Evolutionary conservation across 2,113 vertebrate species (phyloP).

Genomic region (Vulpes lagopus): DNA sequence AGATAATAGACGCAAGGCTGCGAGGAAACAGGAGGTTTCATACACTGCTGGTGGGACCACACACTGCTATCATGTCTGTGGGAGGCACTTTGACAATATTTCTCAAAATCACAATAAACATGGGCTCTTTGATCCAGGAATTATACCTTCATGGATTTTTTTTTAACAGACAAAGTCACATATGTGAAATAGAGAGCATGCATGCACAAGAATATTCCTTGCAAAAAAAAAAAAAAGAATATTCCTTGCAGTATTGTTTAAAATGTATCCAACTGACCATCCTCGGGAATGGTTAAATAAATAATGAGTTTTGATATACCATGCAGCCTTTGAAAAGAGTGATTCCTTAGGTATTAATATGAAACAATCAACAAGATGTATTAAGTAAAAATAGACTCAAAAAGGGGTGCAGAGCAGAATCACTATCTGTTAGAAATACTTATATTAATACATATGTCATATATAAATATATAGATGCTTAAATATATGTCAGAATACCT

Average conservation of each 20-base stretch:
- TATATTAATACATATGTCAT: not conserved
- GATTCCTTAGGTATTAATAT: not conserved
- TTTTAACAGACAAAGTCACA: not conserved
- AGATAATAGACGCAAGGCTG: not conserved
- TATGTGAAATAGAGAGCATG: not conserved
- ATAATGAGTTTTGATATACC: not conserved
- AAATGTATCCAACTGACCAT: not conserved
- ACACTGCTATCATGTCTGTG: no score
- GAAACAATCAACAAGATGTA: not conserved
- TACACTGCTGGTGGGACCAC: rapidly evolving
- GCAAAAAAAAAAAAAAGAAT: not conserved
- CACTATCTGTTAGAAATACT: not conserved
- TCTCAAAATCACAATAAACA: not conserved
- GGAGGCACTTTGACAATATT: not conserved
- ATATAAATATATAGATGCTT: not conserved
- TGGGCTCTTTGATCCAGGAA: not conserved
- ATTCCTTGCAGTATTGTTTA: not conserved
- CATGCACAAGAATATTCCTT: not conserved
- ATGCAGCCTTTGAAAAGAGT: not conserved
- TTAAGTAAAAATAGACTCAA: not conserved
- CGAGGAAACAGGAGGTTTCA: not conserved
- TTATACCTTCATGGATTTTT: not conserved
- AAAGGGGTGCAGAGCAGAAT: not conserved
- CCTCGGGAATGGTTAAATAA: not conserved
- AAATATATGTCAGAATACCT: not conserved